phyloP scores from a whole-genome alignment of 2,888 invertebrate species.

The Xestobium rufovillosum region DNA sequence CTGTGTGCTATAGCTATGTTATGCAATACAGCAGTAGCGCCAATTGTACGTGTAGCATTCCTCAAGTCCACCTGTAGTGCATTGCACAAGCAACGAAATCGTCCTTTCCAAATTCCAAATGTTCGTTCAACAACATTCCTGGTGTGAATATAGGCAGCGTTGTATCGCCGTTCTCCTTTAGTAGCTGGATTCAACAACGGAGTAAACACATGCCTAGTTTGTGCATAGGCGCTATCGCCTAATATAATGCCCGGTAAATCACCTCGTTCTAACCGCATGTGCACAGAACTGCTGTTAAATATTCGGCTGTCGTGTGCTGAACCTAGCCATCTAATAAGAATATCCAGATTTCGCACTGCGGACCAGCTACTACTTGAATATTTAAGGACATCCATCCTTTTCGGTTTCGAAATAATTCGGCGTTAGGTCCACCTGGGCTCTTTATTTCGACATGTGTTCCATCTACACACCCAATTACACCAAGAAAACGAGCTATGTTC shows the following conservation, averaged over 20 bases:
- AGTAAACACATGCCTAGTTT: background rate
- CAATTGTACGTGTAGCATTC: constrained; percentile 2
- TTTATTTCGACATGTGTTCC: constrained; percentile 3
- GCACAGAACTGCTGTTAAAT: constrained; percentile 2
- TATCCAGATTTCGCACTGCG: background rate
- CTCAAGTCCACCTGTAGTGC: background rate
- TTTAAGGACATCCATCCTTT: constrained; percentile 4
- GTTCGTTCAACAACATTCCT: background rate
- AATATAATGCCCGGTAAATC: background rate
- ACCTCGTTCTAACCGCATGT: background rate
- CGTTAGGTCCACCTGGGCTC: background rate
- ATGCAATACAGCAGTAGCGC: constrained; percentile 2
- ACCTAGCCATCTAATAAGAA: constrained; percentile 2
- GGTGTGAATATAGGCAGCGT: background rate
- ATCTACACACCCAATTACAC: constrained; percentile 3
- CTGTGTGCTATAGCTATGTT: too few relatives aligned
- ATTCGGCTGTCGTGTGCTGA: constrained; percentile 4
- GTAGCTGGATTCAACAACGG: background rate
- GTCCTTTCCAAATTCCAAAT: constrained; percentile 2
- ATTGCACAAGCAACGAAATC: background rate
- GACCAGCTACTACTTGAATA: background rate
- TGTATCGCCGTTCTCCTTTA: background rate
- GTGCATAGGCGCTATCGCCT: constrained; percentile 5
- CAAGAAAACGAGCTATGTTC: too few relatives aligned
- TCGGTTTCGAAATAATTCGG: background rate